Evolutionary conservation across 2,888 invertebrate species (phyloP).

Genomic region (Diaphora mendica): DNA sequence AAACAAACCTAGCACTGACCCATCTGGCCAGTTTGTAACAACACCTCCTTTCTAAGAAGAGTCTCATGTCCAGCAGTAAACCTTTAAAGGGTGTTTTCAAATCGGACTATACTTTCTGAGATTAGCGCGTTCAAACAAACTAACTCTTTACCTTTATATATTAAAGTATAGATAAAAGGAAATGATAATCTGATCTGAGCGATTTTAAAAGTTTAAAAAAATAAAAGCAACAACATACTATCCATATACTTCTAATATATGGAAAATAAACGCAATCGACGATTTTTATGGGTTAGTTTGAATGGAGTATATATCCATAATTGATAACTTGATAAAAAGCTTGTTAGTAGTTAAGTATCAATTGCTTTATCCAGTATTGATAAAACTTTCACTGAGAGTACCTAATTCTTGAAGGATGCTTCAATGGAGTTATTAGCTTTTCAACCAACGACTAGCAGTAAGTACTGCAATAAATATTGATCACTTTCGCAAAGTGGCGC

Average conservation of each 20-base stretch:
- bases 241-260: background rate
- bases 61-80: too few species aligned
- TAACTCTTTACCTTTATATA: too few species aligned
- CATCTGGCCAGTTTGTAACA: too few species aligned
- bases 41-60: too few species aligned
- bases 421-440: conserved; percentile 45
- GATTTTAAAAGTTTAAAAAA: background rate
- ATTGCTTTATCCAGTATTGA: conserved; percentile 29
- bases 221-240: background rate
- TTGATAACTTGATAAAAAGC: background rate
- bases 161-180: too few species aligned
- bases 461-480: conserved; percentile 44
- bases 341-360: background rate
- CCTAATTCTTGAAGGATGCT: conserved; percentile 33
- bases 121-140: too few species aligned
- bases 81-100: too few species aligned
- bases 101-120: too few species aligned
- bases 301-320: background rate
- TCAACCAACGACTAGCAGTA: conserved; percentile 21
- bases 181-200: background rate
- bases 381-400: conserved; percentile 43
- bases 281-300: background rate
- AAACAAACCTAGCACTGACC: too few species aligned
- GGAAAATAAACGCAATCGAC: background rate
- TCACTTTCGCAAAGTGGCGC: conserved; percentile 32